phyloP scores from a whole-genome alignment of 2,888 invertebrate genomes.

The Cheilosia variabilis region DNA sequence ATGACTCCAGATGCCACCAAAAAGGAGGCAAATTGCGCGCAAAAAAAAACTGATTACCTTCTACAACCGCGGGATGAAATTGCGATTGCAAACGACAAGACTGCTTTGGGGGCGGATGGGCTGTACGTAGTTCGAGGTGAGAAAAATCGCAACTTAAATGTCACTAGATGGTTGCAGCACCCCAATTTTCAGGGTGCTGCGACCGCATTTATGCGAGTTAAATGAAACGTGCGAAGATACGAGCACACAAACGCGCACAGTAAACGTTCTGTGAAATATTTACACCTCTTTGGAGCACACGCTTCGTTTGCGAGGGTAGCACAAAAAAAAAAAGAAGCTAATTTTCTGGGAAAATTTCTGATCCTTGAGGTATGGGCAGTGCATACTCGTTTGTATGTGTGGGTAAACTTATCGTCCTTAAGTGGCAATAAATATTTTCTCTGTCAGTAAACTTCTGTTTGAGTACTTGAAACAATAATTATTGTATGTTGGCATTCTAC shows the following conservation, averaged over 20 bases:
- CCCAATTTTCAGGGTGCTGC: constrained; percentile 68
- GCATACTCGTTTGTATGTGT: background rate
- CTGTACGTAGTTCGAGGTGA: background rate
- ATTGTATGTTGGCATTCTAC: constrained; percentile 51
- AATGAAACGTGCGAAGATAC: constrained; percentile 73
- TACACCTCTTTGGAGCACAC: constrained; percentile 51
- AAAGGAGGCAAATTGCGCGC: constrained; percentile 6
- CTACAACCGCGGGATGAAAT: constrained; percentile 26
- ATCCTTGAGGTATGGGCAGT: constrained; percentile 19
- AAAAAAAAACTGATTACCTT: background rate
- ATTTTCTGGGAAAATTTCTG: constrained; percentile 59
- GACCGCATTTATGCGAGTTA: constrained; percentile 73
- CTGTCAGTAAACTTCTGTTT: constrained; percentile 73
- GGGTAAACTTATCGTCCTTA: constrained; percentile 60
- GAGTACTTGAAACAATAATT: constrained; percentile 71
- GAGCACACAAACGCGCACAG: constrained; percentile 67
- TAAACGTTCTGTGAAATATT: constrained; percentile 74
- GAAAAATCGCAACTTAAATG: constrained; percentile 70
- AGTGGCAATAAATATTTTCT: constrained; percentile 75
- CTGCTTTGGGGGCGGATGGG: background rate
- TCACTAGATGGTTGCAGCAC: constrained; percentile 65
- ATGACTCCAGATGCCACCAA: constrained; percentile 68
- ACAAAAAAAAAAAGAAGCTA: constrained; percentile 47
- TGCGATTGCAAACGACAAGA: constrained; percentile 54
- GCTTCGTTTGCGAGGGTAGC: background rate